Evolutionary conservation across 1,140 invertebrate genomes (phyloP).

Genomic region (Ips typographus): DNA sequence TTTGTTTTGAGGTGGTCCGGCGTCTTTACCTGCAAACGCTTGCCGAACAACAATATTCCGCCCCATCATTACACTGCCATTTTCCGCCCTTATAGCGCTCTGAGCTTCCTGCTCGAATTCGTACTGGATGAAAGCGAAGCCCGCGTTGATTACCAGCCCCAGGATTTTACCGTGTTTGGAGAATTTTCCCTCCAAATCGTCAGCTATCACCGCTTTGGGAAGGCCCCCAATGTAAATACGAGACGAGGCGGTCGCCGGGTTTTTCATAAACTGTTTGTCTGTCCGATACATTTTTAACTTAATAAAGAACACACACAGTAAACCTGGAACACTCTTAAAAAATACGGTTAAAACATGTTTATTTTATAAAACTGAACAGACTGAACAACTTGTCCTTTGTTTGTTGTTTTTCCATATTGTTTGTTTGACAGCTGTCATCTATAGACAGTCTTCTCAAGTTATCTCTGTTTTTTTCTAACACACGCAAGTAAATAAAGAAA

Average conservation of each 20-base stretch:
- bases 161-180: constrained; percentile 69
- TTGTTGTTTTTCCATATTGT: background rate
- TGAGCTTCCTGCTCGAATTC: constrained; percentile 71
- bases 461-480: too few relatives aligned
- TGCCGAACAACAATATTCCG: constrained; percentile 63
- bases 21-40: constrained; percentile 50
- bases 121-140: constrained; percentile 87
- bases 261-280: constrained; percentile 59
- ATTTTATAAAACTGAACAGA: background rate
- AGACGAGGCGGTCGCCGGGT: constrained; percentile 67
- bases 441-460: too few relatives aligned
- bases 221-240: constrained; percentile 78
- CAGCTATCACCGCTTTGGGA: constrained; percentile 62
- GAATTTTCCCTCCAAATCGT: constrained; percentile 75
- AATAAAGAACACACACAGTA: too few relatives aligned
- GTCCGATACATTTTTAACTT: constrained; percentile 47
- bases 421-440: too few relatives aligned
- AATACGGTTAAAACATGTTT: background rate
- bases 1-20: constrained; percentile 14
- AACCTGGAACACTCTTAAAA: background rate
- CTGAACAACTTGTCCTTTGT: background rate
- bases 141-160: constrained; percentile 71
- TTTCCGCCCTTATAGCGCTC: constrained; percentile 69
- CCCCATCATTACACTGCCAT: constrained; percentile 70
- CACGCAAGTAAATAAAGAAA: too few relatives aligned